These are phyloP conservation scores for Merodon equestris DNA, from an alignment of 2,888 invertebrate species.

Conservation along the genomic window DNA sequence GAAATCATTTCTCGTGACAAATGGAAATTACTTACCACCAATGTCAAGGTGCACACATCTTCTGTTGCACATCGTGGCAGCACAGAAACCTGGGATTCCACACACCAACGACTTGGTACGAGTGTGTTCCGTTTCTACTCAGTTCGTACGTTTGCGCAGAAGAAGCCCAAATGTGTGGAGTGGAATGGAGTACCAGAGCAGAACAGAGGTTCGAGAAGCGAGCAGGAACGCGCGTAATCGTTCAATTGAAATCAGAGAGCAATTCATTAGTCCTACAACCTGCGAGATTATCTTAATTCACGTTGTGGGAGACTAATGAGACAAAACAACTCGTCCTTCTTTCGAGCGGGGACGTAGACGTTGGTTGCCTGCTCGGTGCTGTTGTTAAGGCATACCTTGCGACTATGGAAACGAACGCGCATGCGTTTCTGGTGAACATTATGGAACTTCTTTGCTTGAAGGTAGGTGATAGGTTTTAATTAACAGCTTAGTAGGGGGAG, in stretches of 20 bases:
- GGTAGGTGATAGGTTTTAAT: constrained; percentile 45
- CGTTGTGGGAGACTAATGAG: constrained; percentile 79
- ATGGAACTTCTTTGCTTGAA: constrained; percentile 18
- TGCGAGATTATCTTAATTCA: constrained; percentile 78
- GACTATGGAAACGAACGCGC: constrained; percentile 34
- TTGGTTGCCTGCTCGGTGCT: background rate
- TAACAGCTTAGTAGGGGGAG: constrained; percentile 39
- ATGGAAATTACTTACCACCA: constrained; percentile 69
- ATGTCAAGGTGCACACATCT: constrained; percentile 69
- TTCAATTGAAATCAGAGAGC: constrained; percentile 78
- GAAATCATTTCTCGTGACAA: constrained; percentile 69
- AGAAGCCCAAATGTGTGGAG: constrained; percentile 7
- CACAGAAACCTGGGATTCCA: background rate
- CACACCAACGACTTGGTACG: no score
- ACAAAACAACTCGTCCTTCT: constrained; percentile 71
- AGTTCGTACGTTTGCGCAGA: constrained; percentile 33
- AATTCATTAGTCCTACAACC: constrained; percentile 79
- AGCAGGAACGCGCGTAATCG: constrained; percentile 73
- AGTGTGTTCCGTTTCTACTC: no score
- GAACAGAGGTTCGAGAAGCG: background rate
- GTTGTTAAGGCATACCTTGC: background rate
- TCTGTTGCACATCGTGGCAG: constrained; percentile 33
- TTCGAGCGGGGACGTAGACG: background rate
- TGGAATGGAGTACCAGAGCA: background rate
- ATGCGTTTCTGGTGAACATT: constrained; percentile 64